Base-by-base conservation (phyloP, 2,888 invertebrate genomes). In the Exocentrus adspersus region DNA sequence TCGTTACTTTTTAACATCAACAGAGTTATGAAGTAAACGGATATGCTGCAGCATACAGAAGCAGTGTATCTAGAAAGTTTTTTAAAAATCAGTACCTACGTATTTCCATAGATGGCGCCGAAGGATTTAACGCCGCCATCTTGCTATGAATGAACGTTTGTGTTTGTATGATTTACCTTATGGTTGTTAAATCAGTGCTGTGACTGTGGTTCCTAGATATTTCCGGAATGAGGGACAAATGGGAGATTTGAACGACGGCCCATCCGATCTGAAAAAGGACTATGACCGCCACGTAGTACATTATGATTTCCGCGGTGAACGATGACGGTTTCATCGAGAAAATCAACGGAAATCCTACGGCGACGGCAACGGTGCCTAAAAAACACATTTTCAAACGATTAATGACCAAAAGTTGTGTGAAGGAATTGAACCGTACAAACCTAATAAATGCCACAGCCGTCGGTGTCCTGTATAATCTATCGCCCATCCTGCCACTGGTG, bases 201-300 rank as follows among this genome's bases (percentile, higher is more conserved):
- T 90, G 87, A 70, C 88, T 84, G 48, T 90, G 85, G 69, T 88
- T 87, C 46, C 88, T 87, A 0, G 93, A 88, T 60, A 95, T 86
- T 54, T 90, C 88, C 1, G 97, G 95, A 74, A 97, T 95, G 81
- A 97, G 89, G 0, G 97, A 90, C 59, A 97, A 86, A 83, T 97
- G 97, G 0, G 95, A 92, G 74, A 97, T 95, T 85, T 97, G 97
- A 1, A 93, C 93, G 5, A 93, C 86, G 0, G 97, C 96, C 97
- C 97, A 97, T 9, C 97, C 97, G 71, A 93, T 91, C 84, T 97
- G 97, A 82, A 95, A 95, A 71, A 95, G 83, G 7, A 87, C 81
- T 69, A 94, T 92, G 62, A 87, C 84, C 28, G 83, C 74, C 0
- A 85, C 84, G 72, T 88, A 88, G 79, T 87, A 87, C 1, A 86